Conservation (phyloP, 2,888 invertebrate species). For the Ischnus inquisitorius region DNA sequence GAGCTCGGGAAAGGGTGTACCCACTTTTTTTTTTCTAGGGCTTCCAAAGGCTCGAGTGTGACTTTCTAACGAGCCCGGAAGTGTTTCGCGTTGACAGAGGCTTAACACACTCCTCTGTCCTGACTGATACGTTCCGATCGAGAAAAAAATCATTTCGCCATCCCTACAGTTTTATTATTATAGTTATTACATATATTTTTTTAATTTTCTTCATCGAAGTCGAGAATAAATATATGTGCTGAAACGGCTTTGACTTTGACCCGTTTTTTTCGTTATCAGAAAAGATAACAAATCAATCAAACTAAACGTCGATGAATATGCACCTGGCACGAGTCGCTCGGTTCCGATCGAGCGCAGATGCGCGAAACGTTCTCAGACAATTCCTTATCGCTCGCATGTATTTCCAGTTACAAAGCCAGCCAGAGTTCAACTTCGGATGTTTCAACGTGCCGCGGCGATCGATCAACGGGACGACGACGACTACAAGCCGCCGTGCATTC, state of each 20-base stretch:
- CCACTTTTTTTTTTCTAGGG: background rate
- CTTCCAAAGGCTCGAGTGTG: slow-evolving; percentile 4
- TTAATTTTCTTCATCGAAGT: no score
- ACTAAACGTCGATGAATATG: background rate
- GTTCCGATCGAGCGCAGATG: background rate
- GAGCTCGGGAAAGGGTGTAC: background rate
- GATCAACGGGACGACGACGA: slow-evolving; percentile 32
- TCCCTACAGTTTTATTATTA: no score
- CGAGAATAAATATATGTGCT: no score
- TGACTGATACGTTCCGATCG: background rate
- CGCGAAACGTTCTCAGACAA: background rate
- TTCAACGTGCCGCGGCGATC: slow-evolving; percentile 50
- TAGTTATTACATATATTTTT: no score
- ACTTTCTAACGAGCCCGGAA: slow-evolving; percentile 31
- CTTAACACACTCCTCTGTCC: slow-evolving; percentile 16
- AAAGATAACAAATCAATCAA: background rate
- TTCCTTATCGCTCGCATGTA: slow-evolving; percentile 5
- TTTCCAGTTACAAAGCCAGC: slow-evolving; percentile 23
- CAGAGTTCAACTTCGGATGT: slow-evolving; percentile 47
- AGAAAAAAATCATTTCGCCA: background rate
- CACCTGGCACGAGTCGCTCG: slow-evolving; percentile 11
- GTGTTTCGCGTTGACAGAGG: slow-evolving; percentile 29
- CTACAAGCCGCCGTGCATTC: background rate
- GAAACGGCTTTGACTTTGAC: background rate
- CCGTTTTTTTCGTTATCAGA: background rate